Evolutionary conservation across 2,797 vertebrate species (phyloP).

Genomic region (Spea hammondii): DNA sequence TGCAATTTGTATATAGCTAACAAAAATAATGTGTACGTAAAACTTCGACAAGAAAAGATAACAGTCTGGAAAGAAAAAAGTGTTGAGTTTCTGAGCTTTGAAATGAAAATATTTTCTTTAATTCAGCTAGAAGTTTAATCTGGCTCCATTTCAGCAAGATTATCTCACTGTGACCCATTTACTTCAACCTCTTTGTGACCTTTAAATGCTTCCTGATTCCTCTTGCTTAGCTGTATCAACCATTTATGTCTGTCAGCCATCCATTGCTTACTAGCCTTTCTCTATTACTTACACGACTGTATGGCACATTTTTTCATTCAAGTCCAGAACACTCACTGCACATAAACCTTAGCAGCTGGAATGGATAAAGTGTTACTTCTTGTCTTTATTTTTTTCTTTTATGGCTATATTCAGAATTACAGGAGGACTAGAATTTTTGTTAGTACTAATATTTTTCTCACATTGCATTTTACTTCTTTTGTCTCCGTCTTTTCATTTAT

Average conservation of each 20-base stretch:
- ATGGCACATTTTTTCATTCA: constrained; percentile 57
- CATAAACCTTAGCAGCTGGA: constrained; percentile 57
- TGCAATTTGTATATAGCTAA: no score
- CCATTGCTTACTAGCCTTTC: constrained; percentile 59
- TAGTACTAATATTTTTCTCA: constrained; percentile 33
- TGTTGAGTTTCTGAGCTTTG: constrained; percentile 6
- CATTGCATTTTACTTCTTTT: constrained; percentile 36
- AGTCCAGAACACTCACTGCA: constrained; percentile 57
- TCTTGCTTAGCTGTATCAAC: constrained; percentile 58
- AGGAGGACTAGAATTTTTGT: constrained; percentile 30
- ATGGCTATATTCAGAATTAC: constrained; percentile 3
- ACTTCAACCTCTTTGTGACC: constrained; percentile 65
- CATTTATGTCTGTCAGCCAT: constrained; percentile 57
- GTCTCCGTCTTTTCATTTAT: constrained; percentile 26
- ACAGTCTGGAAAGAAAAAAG: constrained; percentile 4
- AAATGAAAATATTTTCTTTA: constrained; percentile 47
- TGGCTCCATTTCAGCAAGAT: constrained; percentile 54
- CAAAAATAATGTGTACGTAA: background rate
- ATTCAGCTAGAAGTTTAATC: constrained; percentile 34
- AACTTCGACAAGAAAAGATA: constrained; percentile 12
- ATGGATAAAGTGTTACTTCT: constrained; percentile 53
- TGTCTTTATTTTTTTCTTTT: constrained; percentile 22
- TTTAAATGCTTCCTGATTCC: constrained; percentile 58
- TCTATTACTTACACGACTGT: constrained; percentile 60
- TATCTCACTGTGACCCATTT: constrained; percentile 70